Evolutionary conservation across 2,888 invertebrate species (phyloP), one percentile per base, ranked within the genome.

Genomic region (Oxystoma pomonae): DNA sequence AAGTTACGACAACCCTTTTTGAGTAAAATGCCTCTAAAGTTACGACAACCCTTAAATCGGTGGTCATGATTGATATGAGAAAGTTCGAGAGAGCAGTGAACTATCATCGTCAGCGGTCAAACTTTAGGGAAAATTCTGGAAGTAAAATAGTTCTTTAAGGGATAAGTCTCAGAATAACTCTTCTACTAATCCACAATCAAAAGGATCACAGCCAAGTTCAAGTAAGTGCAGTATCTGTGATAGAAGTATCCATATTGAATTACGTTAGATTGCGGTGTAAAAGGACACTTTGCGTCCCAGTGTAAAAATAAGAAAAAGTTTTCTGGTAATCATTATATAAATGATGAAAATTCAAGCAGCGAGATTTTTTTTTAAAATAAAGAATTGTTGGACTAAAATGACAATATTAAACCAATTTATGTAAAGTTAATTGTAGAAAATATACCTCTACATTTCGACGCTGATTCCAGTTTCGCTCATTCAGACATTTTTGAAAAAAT

Each of bases 401-500:
- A 58, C n/a, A 64, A 66, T 58, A 35, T 61, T 56, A 64, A 59
- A 50, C 61, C 60, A 17, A 58, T 22, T 55, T 61, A 55, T 61
- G 22, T 63, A 16, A 64, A 66, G 21, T 61, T 66, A 22, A 9
- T 58, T 12, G 61, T 51, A 3, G 62, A 66, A 65, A 60, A 62
- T 21, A 55, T 66, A 57, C 60, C 65, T 16, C 51, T 65, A 21
- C 56, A 59, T 65, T 67, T 67, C 56, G 61, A 67, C 20, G 61
- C 58, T 9, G 65, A 65, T 58, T 60, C 62, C 1, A 62, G 62
- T 9, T 65, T 65, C 49, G 67, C 67, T 20, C 61, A 67, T 52
- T 50, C 67, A 7, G 63, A 63, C 16, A 67, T 67, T 57, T 65
- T 63, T 1, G 65, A 65, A 63, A 67, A 63, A 61, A 56, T 67